Conservation (phyloP, 2,888 invertebrate species). For the Allolobophora icterica region DNA sequence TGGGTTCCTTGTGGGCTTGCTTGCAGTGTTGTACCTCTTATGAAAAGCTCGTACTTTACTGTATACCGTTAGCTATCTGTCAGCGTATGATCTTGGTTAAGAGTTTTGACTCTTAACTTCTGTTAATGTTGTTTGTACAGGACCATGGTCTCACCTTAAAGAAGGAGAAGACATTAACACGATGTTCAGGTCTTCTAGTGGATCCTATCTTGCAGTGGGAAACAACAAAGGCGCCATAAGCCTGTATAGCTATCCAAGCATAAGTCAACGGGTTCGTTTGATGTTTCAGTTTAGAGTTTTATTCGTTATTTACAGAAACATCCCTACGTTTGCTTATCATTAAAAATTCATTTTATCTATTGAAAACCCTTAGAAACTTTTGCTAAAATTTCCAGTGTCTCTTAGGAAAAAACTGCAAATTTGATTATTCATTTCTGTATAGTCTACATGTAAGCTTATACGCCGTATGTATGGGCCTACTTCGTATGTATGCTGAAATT, state of each 20-base stretch:
- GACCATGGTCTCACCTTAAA: slow-evolving; percentile 58
- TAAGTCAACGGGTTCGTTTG: slow-evolving; percentile 75
- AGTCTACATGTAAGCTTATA: no score
- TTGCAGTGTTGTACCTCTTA: background rate
- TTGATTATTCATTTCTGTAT: no score
- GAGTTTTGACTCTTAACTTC: background rate
- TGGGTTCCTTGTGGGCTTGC: no score
- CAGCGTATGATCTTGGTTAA: background rate
- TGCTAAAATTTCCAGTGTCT: background rate
- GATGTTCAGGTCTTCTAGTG: slow-evolving; percentile 62
- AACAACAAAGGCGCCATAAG: slow-evolving; percentile 88
- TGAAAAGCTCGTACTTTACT: background rate
- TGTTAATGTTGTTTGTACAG: slow-evolving; percentile 45
- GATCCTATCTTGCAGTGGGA: slow-evolving; percentile 82
- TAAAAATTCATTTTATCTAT: background rate
- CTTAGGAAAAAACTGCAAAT: background rate
- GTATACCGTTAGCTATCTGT: background rate
- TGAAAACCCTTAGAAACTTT: background rate
- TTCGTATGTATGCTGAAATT: no score
- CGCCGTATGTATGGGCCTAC: no score
- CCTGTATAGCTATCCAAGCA: slow-evolving; percentile 86
- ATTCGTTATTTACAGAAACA: background rate
- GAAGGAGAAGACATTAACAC: slow-evolving; percentile 54
- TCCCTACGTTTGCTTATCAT: background rate
- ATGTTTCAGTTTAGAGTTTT: background rate